Evolutionary conservation across 1,140 invertebrate genomes (phyloP).

Genomic region (Rhyzopertha dominica): DNA sequence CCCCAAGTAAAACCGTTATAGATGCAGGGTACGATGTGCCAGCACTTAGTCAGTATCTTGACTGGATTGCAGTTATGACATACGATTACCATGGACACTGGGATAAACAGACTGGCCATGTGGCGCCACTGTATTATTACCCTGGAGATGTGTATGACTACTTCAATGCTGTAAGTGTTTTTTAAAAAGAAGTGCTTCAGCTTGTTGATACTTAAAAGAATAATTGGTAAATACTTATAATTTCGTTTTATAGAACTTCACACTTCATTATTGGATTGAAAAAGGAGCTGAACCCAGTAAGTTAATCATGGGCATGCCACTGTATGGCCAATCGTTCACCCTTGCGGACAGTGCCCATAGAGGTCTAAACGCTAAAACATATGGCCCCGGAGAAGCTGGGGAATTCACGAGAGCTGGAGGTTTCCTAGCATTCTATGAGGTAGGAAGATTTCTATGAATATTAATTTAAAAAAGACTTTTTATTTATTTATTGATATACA

Average conservation of each 20-base stretch:
- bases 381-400: constrained; percentile 72
- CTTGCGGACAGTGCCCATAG: constrained; percentile 55
- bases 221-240: constrained; percentile 1
- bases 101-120: constrained; percentile 84
- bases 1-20: constrained; percentile 75
- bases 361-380: constrained; percentile 61
- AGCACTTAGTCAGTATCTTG: constrained; percentile 62
- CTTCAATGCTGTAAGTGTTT: constrained; percentile 64
- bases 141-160: constrained; percentile 67
- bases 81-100: constrained; percentile 87
- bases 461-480: too few species aligned
- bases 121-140: constrained; percentile 72
- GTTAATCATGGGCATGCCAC: constrained; percentile 73
- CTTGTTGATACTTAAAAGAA: constrained; percentile 1
- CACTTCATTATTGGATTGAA: constrained; percentile 73
- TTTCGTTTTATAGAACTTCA: constrained; percentile 61
- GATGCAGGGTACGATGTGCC: constrained; percentile 76
- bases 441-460: too few species aligned
- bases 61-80: constrained; percentile 87
- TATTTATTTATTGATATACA: too few species aligned
- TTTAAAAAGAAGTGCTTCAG: constrained; percentile 1
- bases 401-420: constrained; percentile 73
- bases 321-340: constrained; percentile 79
- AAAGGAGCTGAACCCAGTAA: constrained; percentile 67
- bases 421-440: constrained; percentile 81